Base-by-base conservation (phyloP, 2,797 vertebrate species). In the Xiphophorus birchmanni region DNA sequence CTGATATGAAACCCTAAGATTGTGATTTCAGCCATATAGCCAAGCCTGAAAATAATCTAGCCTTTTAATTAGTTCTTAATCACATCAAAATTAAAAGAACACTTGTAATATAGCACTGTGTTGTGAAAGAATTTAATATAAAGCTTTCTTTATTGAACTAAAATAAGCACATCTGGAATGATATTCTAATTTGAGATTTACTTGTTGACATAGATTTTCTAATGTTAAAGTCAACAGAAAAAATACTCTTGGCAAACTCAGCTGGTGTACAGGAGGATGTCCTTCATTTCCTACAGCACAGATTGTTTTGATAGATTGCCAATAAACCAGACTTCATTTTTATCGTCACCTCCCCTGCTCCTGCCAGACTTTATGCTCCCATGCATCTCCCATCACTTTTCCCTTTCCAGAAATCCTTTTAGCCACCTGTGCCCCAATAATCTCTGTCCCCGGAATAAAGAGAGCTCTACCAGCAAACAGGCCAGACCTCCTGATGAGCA, bases 341-440 rank as follows among this genome's bases (percentile, higher is more conserved):
- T 32, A 17, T 71, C 40, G 76, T 58, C 29, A 74, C 45, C 3
- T n/a, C 48, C 47, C 32, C 32, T 0, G 69, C 21, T 74, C 50
- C 80, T 40, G 35, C 52, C 81, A 63, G 63, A n/a, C 60, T 54
- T 0, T 77, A 47, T 54, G 0, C 47, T 71, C 80, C 72, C 54
- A 65, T 50, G 47, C 84, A 47, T 69, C 79, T 77, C 40, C 75
- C 44, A 69, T 73, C 32, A 67, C 26, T 45, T 29, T 77, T 77
- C 79, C 80, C 76, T 80, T 73, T 80, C 78, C 52, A 54, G 50
- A 76, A 63, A 80, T 73, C 83, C 88, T 72, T 80, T 83, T 83
- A 78, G 80, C 89, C 92, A 92, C 93, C 91, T 90, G 92, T 83
- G 84, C 78, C 81, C 86, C 76, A 69, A 75, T 74, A 63, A 81